phyloP scores from a whole-genome alignment of 1,140 invertebrate species.

The Plectrocnemia conspersa region DNA sequence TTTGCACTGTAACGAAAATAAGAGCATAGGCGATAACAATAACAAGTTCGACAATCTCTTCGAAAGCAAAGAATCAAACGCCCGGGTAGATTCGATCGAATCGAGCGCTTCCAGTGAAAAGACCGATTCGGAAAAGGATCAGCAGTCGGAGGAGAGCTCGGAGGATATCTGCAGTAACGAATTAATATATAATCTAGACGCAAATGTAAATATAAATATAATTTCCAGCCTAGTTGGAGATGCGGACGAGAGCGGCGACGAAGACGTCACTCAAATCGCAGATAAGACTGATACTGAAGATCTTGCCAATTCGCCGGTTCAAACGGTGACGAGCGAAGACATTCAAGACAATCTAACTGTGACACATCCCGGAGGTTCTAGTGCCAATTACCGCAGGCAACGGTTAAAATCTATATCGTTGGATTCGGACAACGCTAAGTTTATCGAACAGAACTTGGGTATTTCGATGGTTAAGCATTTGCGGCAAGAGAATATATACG shows the following conservation, averaged over 20 bases:
- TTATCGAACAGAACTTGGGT: constrained; percentile 52
- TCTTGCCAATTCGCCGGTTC: background rate
- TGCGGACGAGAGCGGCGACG: background rate
- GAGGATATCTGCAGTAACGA: background rate
- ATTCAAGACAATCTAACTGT: constrained; percentile 37
- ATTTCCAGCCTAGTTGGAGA: constrained; percentile 5
- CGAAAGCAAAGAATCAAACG: constrained; percentile 1
- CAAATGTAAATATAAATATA: background rate
- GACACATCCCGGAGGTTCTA: constrained; percentile 38
- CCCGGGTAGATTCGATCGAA: background rate
- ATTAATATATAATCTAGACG: constrained; percentile 14
- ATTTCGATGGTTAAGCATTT: constrained; percentile 50
- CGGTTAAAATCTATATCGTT: constrained; percentile 52
- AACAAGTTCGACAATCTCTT: constrained; percentile 11
- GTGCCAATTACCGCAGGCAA: constrained; percentile 47
- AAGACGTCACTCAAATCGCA: constrained; percentile 9
- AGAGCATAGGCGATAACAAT: constrained; percentile 14
- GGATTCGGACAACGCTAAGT: constrained; percentile 52
- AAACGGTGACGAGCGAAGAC: constrained; percentile 28
- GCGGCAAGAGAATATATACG: constrained; percentile 45
- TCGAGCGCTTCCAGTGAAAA: constrained; percentile 17
- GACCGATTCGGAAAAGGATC: constrained; percentile 27
- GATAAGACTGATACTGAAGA: constrained; percentile 18
- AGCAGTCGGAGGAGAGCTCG: background rate
- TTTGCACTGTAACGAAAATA: constrained; percentile 3